A percentile compares a stretch with the other conserved stretches of the same genome.
Conservation (phyloP, 2,888 invertebrate species). For the Patella depressa region DNA sequence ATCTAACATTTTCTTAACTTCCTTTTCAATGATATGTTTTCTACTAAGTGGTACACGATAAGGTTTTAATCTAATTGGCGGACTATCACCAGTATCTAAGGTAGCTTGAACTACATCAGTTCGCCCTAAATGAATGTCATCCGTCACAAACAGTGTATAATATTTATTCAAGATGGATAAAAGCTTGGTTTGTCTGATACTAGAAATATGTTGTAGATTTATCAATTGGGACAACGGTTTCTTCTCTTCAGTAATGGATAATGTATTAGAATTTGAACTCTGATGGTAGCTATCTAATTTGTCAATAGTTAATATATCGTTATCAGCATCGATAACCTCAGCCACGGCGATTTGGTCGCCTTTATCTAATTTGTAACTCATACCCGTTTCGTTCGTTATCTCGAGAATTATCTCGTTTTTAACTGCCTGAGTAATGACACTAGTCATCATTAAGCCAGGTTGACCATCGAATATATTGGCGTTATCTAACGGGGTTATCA, state of each 20-base stretch:
- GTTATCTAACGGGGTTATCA: background rate
- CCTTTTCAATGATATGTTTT: background rate
- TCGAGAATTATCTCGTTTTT: background rate
- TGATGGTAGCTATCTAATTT: background rate
- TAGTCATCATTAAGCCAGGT: background rate
- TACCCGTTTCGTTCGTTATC: background rate
- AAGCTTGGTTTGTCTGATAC: background rate
- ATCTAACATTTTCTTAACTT: too few relatives aligned
- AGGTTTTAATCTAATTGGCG: constrained; percentile 14
- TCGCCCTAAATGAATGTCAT: background rate
- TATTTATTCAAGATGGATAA: background rate
- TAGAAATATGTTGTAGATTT: background rate
- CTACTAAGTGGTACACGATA: constrained; percentile 14
- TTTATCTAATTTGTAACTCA: background rate
- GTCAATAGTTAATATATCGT: background rate
- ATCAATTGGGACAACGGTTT: background rate
- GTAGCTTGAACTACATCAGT: background rate
- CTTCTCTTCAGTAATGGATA: too few relatives aligned
- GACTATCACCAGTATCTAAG: constrained; percentile 8
- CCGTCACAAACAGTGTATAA: background rate
- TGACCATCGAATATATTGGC: background rate
- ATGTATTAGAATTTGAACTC: background rate
- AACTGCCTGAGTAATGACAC: background rate
- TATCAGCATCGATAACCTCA: background rate
- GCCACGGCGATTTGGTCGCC: background rate